Percentiles rank a stretch among this genome's conserved stretches.
Evolutionary conservation across 2,888 invertebrate species (phyloP).

Genomic region (Pandemis heparana): DNA sequence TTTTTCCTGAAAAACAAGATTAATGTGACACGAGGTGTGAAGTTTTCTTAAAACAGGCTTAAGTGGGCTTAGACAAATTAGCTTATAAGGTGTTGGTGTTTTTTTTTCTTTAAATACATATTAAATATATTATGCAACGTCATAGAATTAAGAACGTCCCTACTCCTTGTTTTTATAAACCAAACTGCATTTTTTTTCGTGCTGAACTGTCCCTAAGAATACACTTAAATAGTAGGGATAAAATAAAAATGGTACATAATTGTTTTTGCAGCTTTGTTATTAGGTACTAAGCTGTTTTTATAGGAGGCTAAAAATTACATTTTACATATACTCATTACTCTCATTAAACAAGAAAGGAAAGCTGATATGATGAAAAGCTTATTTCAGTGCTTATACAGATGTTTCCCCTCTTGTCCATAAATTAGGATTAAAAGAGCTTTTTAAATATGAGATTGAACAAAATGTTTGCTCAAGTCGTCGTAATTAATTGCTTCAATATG

Average conservation of each 20-base stretch:
- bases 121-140: background rate
- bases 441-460: conserved; percentile 55
- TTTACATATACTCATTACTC: background rate
- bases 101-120: background rate
- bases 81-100: conserved; percentile 11
- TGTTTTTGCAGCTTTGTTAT: background rate
- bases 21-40: conserved; percentile 74
- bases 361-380: conserved; percentile 48
- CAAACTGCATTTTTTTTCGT: too few species aligned
- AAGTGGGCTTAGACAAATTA: conserved; percentile 49
- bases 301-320: background rate
- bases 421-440: conserved; percentile 70
- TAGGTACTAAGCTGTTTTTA: too few species aligned
- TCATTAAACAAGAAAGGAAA: background rate
- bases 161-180: too few species aligned
- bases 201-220: too few species aligned
- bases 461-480: conserved; percentile 35
- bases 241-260: background rate
- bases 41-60: conserved; percentile 55
- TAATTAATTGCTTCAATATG: conserved; percentile 2
- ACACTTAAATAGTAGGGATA: too few species aligned
- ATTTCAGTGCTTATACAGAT: conserved; percentile 71
- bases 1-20: conserved; percentile 66
- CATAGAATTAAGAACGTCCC: too few species aligned
- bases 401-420: conserved; percentile 66